Evolutionary conservation across 2,888 invertebrate species (phyloP), one percentile per base, ranked within the genome.

Genomic region (Eledona agricola): DNA sequence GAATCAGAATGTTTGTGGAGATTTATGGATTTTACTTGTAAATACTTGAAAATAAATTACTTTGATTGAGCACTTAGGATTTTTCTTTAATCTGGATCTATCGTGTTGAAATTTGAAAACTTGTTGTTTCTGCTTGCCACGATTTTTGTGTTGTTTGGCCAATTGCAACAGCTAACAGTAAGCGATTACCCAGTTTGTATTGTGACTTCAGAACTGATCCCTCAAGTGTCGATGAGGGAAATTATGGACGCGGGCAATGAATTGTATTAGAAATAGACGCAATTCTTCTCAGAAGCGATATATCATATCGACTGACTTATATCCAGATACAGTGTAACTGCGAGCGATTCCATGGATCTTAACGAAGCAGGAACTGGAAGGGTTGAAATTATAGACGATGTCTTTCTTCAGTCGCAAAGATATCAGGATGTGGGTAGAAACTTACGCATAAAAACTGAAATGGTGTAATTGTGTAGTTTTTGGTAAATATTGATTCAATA

Each of bases 391-490:
- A 2, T 4, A 1, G 17, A 26, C 2, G 9, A 25, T 15, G 17
- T 23, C 6, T 29, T 12, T 11, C 29, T 29, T 6, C 9, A 6
- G 5, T n/a, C n/a, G n/a, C n/a, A 20, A 42, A 19, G 29, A 29
- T 7, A 19, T 42, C 4, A 17, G 31, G 15, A 32, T 43, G 43
- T 22, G 22, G 19, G 6, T 43, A 15, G 43, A 43, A 29, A n/a
- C 22, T 11, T 43, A 22, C 11, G 43, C 13, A 5, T 5, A 4
- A 19, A 3, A 19, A 19, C 19, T 19, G 3, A n/a, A n/a, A n/a
- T n/a, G n/a, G n/a, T n/a, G n/a, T n/a, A n/a, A n/a, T n/a, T n/a
- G n/a, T n/a, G n/a, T n/a, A n/a, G n/a, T n/a, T n/a, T n/a, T n/a
- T n/a, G n/a, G n/a, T n/a, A n/a, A n/a, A n/a, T n/a, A n/a, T n/a